These are phyloP conservation scores for Parnassius smintheus DNA, from an alignment of 2,888 invertebrate species.

Conservation along the genomic window DNA sequence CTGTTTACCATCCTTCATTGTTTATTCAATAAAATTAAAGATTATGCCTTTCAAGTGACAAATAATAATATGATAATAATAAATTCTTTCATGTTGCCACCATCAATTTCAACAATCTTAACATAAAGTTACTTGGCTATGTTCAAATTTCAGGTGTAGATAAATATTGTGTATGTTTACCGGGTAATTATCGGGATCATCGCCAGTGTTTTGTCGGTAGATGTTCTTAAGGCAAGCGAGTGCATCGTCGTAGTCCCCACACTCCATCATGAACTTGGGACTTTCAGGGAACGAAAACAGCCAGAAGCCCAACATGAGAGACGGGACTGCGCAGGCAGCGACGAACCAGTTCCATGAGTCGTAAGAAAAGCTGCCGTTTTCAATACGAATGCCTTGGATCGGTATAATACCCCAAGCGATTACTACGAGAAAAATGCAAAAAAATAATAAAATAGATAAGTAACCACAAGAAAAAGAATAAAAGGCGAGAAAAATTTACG, in stretches of 20 bases:
- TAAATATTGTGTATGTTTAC: constrained; percentile 56
- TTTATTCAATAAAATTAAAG: too few relatives aligned
- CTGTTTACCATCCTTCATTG: too few relatives aligned
- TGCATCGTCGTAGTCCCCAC: constrained; percentile 89
- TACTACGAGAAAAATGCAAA: constrained; percentile 64
- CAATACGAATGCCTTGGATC: constrained; percentile 81
- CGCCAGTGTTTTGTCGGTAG: constrained; percentile 87
- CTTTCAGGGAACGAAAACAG: constrained; percentile 89
- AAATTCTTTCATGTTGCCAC: too few relatives aligned
- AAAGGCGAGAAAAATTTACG: too few relatives aligned
- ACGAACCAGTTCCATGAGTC: constrained; percentile 92
- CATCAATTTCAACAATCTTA: too few relatives aligned
- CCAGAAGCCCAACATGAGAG: constrained; percentile 85
- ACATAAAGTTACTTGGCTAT: too few relatives aligned
- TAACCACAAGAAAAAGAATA: too few relatives aligned
- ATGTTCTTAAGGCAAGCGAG: constrained; percentile 85
- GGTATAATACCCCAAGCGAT: constrained; percentile 91
- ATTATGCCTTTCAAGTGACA: too few relatives aligned
- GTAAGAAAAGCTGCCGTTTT: constrained; percentile 82
- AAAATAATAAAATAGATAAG: constrained; percentile 1
- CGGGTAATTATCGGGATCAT: constrained; percentile 85
- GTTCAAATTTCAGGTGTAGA: too few relatives aligned
- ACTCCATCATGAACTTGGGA: constrained; percentile 90
- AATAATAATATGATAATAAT: too few relatives aligned
- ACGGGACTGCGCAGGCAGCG: constrained; percentile 86